phyloP scores from a whole-genome alignment of 1,140 invertebrate species.

The Lasaia peninsularis region DNA sequence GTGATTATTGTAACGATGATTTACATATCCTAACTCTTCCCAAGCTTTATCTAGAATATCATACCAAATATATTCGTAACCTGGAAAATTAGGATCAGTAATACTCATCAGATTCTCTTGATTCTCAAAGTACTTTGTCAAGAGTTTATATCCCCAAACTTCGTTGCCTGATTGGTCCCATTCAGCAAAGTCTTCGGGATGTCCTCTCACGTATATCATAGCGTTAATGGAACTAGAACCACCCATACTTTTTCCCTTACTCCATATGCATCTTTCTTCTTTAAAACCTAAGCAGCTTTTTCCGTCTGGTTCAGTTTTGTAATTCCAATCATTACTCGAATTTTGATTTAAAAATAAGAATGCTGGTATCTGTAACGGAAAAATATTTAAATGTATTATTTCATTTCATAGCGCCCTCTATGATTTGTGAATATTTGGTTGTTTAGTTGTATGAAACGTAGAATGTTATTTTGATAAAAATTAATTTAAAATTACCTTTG shows the following conservation, averaged over 20 bases:
- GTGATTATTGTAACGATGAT: conserved; percentile 42
- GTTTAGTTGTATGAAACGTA: too few relatives aligned
- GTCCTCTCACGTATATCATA: conserved; percentile 88
- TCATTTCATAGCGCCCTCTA: not conserved
- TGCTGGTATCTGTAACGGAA: conserved; percentile 73
- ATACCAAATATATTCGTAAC: conserved; percentile 39
- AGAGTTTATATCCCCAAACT: conserved; percentile 81
- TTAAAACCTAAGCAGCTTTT: conserved; percentile 75
- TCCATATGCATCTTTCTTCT: conserved; percentile 80
- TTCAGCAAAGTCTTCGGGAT: conserved; percentile 80
- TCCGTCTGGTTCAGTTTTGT: conserved; percentile 79
- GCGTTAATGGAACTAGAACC: conserved; percentile 89
- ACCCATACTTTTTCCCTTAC: conserved; percentile 84
- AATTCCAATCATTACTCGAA: conserved; percentile 81
- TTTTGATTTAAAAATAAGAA: conserved; percentile 72
- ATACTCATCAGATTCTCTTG: conserved; percentile 49
- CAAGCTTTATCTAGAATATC: conserved; percentile 58
- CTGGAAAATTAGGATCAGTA: conserved; percentile 22
- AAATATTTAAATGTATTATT: not conserved
- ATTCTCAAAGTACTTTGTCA: conserved; percentile 80
- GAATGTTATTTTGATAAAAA: too few relatives aligned
- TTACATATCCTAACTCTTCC: conserved; percentile 38
- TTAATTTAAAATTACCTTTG: too few relatives aligned
- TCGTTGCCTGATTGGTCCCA: conserved; percentile 79
- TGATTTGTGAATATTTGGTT: too few relatives aligned